Evolutionary conservation across 2,797 vertebrate genomes (phyloP), one percentile per base, ranked within the genome.

Genomic region (Adrianichthys oophorus): DNA sequence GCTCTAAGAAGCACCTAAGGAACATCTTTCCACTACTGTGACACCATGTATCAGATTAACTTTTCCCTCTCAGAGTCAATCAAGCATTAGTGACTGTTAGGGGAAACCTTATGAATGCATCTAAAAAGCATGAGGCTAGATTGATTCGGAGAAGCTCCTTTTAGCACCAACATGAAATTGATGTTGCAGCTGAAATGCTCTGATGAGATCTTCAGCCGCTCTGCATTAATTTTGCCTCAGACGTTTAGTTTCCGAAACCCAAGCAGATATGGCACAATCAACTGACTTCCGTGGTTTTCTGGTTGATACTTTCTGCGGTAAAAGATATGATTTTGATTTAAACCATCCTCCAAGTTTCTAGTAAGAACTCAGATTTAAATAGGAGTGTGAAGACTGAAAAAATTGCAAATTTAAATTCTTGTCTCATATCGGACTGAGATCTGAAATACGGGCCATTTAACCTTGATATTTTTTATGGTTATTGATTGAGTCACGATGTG

Each of bases 161-260:
- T 80, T 58, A 76, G 58, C 24, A 24, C n/a, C 24, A 44, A 6
- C 48, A 49, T 49, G 42, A 41, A 73, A 59, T 40, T 44, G 50
- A 66, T 16, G 51, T 61, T 56, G 14, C 48, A 10, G 53, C 58
- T 41, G 40, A 60, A 72, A 53, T 18, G 50, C 14, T 61, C 24
- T 43, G 59, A 70, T 68, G 71, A 68, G 18, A 68, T 62, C 76
- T 68, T 47, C 19, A 41, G 32, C n/a, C 32, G 1, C 24, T 51
- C 37, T 4, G 2, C 14, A 51, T 46, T 72, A 37, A 70, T 68
- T 72, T 56, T 67, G 32, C 58, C 68, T 59, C 62, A n/a, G 68
- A 76, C 74, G 61, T 41, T 76, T 72, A 68, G 60, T 32, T 40
- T 53, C 55, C 70, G 50, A 68, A 62, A 72, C 63, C 61, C 19